Base-by-base conservation (phyloP, 2,888 invertebrate species). In the Nephrotoma appendiculata region DNA sequence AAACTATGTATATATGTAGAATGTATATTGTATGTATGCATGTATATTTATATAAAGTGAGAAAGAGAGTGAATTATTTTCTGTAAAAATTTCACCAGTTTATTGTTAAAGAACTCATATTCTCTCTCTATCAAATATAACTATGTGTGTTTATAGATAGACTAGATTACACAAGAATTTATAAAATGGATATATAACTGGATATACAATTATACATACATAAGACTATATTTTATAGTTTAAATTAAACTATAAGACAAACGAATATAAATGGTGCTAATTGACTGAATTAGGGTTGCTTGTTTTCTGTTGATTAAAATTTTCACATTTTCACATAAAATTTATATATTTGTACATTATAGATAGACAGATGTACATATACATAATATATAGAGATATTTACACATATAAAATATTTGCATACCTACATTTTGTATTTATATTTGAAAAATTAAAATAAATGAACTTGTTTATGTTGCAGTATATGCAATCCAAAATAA, bases 221-320 rank as follows among this genome's bases (percentile, higher is more conserved):
- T 11, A 71, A 71, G 7, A 71, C 71, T 71, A 71, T 71, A 31
- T 71, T 71, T 71, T 31, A 71, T 71, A 71, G 71, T 71, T 71
- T 31, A 71, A 71, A 71, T 71, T 71, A 71, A 71, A 71, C 71
- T 71, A 71, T 71, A 71, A 71, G 71, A 71, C 71, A 71, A 71
- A 71, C 71, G 71, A 71, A 71, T 71, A 71, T 71, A 88, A 88
- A 87, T 88, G 87, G 87, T 88, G 87, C 88, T 88, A 88, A 88
- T 88, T 88, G 87, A 87, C 85, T 87, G 87, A 88, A 88, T 88
- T 88, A 88, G 88, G 87, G 87, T 85, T 88, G 87, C 88, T 88
- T 88, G 88, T 88, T 88, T 88, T 87, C 87, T 87, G 87, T 88
- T 88, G 87, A 88, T 88, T 88, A 87, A 88, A 88, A 87, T 88